Base-by-base conservation (phyloP, 2,797 vertebrate genomes). In the Ficedula albicollis region DNA sequence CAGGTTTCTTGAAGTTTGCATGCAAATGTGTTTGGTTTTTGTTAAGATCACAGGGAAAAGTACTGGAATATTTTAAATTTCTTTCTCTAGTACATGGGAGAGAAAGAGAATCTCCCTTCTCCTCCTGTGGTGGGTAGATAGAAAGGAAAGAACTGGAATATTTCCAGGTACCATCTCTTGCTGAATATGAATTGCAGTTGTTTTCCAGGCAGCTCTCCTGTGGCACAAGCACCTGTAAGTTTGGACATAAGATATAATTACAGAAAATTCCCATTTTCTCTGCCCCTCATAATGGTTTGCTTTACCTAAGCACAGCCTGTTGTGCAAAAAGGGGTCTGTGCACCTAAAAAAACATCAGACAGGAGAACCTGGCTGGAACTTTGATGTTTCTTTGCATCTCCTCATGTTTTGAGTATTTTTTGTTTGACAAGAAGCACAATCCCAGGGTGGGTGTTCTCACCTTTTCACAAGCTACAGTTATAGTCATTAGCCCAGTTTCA, bases 401-500 rank as follows among this genome's bases (percentile, higher is more conserved):
- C 32, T 64, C 0, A 0, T 0, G 5, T 41, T 79, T 38, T 51
- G 10, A 46, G 30, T 66, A 4, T 30, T 64, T 19, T 58, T 32
- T 12, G 13, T 75, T 12, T 34, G 38, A 49, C 60, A 56, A 36
- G 14, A 63, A 62, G 41, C 18, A 11, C 4, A 23, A 0, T 18
- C 29, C 55, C 29, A 52, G 15, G 14, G 10, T 34, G 25, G 17
- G 14, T 41, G 23, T 36, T 78, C 20, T 60, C n/a, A 78, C 3
- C 26, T 78, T 74, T 52, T 15, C 29, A 13, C 7, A 8, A 26
- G 17, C 11, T 59, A 5, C 5, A 59, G 32, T 36, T 67, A 16
- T 6, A 64, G 15, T 11, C 2, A 19, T n/a, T 3, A 36, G 25
- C 39, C 9, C 22, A 32, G 2, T 22, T 26, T n/a, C 0, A 38